Conservation (phyloP, 35 echinoderm and acorn worm genomes). For the Lytechinus pictus region DNA sequence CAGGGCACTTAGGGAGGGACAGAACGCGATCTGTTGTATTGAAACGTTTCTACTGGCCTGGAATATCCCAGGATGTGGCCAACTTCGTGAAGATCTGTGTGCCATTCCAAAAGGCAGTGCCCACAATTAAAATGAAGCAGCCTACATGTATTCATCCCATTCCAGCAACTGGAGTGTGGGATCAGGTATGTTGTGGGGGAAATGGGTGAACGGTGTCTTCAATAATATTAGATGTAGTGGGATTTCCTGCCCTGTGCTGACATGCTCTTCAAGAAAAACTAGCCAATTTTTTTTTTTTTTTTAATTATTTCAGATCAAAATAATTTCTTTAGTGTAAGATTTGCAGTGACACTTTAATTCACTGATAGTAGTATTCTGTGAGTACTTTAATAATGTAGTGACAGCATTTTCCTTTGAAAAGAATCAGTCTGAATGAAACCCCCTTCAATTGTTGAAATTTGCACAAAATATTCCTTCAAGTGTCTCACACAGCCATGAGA, state of each 20-base stretch:
- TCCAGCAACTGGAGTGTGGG: background rate
- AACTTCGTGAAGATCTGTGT: background rate
- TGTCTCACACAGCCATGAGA: too few relatives aligned
- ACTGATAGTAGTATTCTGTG: too few relatives aligned
- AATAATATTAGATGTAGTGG: background rate
- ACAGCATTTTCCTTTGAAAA: too few relatives aligned
- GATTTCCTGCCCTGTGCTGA: background rate
- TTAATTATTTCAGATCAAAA: too few relatives aligned
- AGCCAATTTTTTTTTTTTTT: too few relatives aligned
- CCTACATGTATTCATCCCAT: conserved; percentile 2
- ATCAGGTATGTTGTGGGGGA: background rate
- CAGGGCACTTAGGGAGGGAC: conserved; percentile 19
- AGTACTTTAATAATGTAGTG: too few relatives aligned
- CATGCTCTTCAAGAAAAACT: background rate
- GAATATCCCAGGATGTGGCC: background rate
- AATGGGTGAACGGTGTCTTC: background rate
- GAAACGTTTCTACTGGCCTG: background rate
- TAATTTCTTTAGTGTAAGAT: too few relatives aligned
- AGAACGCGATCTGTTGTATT: background rate
- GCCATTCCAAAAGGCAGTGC: background rate
- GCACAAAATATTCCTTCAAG: too few relatives aligned
- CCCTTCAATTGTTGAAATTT: too few relatives aligned
- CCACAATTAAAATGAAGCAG: background rate
- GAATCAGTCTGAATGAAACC: too few relatives aligned
- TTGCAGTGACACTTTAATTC: too few relatives aligned